Conservation (phyloP, 1,140 invertebrate species). For the Drosophila watanabei region DNA sequence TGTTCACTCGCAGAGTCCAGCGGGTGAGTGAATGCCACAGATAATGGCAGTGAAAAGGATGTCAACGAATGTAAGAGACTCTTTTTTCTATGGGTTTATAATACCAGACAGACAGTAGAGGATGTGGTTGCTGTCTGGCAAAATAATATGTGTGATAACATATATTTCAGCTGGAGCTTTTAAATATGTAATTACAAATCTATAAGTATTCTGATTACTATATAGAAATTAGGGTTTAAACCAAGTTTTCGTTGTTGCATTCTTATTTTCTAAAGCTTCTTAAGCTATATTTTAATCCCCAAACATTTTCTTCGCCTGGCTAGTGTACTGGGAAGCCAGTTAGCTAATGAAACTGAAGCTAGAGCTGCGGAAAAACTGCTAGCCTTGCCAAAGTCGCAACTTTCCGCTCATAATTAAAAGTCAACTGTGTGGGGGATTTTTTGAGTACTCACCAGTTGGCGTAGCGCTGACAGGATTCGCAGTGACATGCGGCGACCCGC, state of each 20-base stretch:
- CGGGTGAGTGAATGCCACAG: constrained; percentile 20
- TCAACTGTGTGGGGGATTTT: constrained; percentile 65
- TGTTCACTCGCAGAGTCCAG: constrained; percentile 56
- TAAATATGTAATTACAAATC: background rate
- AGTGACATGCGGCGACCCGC: constrained; percentile 62
- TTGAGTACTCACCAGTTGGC: constrained; percentile 68
- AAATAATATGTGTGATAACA: background rate
- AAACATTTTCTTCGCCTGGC: background rate
- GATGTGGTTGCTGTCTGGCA: background rate
- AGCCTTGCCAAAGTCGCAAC: constrained; percentile 46
- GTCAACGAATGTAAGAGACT: constrained; percentile 12
- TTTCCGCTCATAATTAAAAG: constrained; percentile 79
- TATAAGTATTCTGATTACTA: no score
- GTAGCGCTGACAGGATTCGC: constrained; percentile 68
- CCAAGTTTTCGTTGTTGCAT: no score
- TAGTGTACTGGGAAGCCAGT: background rate
- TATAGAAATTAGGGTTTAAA: background rate
- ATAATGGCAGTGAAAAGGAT: constrained; percentile 7
- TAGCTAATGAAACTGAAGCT: constrained; percentile 9
- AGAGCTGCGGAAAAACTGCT: constrained; percentile 57
- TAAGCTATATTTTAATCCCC: no score
- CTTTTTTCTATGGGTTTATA: background rate
- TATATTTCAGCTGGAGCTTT: background rate
- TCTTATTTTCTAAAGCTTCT: background rate
- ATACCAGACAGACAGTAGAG: no score